A percentile compares a stretch with the other conserved stretches of the same genome.
These are phyloP conservation scores for Peromyscus polionotus DNA, from an alignment of 2,113 vertebrate species.

Conservation along the genomic window DNA sequence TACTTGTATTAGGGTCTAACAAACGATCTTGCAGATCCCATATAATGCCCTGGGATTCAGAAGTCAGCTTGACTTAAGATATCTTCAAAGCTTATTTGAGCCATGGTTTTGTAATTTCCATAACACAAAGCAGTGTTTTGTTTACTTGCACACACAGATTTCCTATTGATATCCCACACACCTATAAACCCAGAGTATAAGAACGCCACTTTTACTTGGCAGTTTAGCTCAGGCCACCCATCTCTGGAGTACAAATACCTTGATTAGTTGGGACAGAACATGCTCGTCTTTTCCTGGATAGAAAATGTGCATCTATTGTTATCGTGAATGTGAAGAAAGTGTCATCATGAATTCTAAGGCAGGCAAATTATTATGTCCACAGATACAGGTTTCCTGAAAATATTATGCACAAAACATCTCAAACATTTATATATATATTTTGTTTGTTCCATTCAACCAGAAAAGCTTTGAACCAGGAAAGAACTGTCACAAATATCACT, in stretches of 20 bases:
- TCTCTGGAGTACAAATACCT: slow-evolving; percentile 50
- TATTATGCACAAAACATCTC: slow-evolving; percentile 14
- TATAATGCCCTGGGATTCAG: background rate
- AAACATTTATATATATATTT: slow-evolving; percentile 39
- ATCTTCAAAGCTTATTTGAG: background rate
- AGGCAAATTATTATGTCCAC: slow-evolving; percentile 59
- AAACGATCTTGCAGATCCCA: background rate
- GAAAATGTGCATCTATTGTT: slow-evolving; percentile 46
- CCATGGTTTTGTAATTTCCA: slow-evolving; percentile 30
- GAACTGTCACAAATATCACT: slow-evolving; percentile 18
- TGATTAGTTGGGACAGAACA: slow-evolving; percentile 28
- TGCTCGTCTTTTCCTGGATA: slow-evolving; percentile 7
- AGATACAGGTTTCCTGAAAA: slow-evolving; percentile 53
- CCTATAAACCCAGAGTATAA: background rate
- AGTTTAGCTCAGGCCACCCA: slow-evolving; percentile 12
- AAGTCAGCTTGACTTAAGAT: background rate
- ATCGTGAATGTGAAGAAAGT: slow-evolving; percentile 45
- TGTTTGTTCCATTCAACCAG: slow-evolving; percentile 31
- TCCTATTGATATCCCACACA: slow-evolving; percentile 38
- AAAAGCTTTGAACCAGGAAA: slow-evolving; percentile 40
- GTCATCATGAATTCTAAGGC: slow-evolving; percentile 65
- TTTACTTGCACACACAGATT: slow-evolving; percentile 36
- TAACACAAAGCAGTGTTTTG: background rate
- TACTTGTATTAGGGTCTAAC: background rate
- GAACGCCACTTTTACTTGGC: slow-evolving; percentile 25